phyloP scores from a whole-genome alignment of 1,140 invertebrate genomes.

The Lasioglossum albipes region DNA sequence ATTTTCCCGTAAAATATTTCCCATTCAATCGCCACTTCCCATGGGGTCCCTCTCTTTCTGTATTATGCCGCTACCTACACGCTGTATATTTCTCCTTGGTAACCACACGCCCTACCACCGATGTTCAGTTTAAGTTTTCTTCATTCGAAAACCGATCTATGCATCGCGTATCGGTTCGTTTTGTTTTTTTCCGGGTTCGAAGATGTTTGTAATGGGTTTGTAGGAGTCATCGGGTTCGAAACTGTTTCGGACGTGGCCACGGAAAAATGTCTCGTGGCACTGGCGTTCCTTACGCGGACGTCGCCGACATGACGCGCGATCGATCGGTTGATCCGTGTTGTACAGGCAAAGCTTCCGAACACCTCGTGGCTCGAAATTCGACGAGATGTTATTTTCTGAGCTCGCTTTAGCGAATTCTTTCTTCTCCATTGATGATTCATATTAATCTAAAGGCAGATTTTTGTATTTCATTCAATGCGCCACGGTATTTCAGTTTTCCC shows the following conservation, averaged over 20 bases:
- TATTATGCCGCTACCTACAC: background rate
- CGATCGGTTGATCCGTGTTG: slow-evolving; percentile 54
- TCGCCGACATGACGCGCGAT: slow-evolving; percentile 63
- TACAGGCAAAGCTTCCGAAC: background rate
- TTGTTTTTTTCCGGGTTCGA: too few species aligned
- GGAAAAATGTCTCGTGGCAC: slow-evolving; percentile 10
- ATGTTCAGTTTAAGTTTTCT: too few species aligned
- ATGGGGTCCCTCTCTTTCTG: background rate
- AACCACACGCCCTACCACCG: slow-evolving; percentile 18
- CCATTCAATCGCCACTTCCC: background rate
- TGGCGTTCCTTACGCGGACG: slow-evolving; percentile 61
- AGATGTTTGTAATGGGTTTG: too few species aligned
- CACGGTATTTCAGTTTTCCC: too few species aligned
- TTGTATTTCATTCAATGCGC: too few species aligned
- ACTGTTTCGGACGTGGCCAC: background rate
- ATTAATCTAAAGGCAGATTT: too few species aligned
- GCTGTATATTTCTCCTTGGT: slow-evolving; percentile 61
- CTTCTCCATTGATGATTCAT: too few species aligned
- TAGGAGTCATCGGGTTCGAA: background rate
- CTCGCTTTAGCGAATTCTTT: too few species aligned
- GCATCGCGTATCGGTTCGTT: too few species aligned
- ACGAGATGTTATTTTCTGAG: background rate
- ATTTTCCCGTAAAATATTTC: background rate
- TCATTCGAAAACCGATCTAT: slow-evolving; percentile 24
- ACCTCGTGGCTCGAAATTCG: slow-evolving; percentile 1